Base-by-base conservation (phyloP, 2,113 vertebrate species). In the Columba livia region DNA sequence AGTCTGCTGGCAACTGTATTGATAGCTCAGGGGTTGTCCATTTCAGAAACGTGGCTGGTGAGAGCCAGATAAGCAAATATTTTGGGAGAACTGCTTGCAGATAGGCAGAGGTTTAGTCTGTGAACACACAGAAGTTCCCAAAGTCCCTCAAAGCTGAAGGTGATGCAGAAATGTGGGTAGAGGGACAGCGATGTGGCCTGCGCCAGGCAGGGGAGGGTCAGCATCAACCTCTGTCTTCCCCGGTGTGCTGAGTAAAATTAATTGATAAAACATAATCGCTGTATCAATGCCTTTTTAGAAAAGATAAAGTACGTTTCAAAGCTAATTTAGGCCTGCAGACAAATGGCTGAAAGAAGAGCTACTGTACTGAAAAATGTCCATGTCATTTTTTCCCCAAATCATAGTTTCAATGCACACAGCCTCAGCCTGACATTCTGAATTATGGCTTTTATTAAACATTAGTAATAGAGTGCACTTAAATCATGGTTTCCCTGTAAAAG, bases 391-490 rank as follows among this genome's bases (percentile, higher is more conserved):
- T 62, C 88, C 91, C 88, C 93, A 95, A 93, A 95, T 94, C 95
- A 88, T 56, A 71, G 95, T 96, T 97, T 97, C 97, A 96, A 82
- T 96, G 94, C 96, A 94, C 96, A 96, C 93, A 95, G 96, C 91
- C 93, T 94, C 93, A 89, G 94, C 96, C 94, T 97, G 96, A 97
- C 97, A 96, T 81, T 73, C 91, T 97, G 97, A 97, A 97, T 97
- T 97, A 97, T 97, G 96, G 88, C 93, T 97, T 97, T 97, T 97
- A 97, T 97, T 97, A 97, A 97, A 97, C 96, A 97, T 97, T 96
- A 97, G 96, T 97, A 97, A 97, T 96, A 96, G 96, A 97, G 94
- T 96, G 91, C 95, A 95, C 94, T 96, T 97, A 97, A 97, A 97
- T 97, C 97, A 97, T 94, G 92, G 95, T 96, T 97, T 96, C 92